Percentiles rank a stretch among this genome's conserved stretches.
These are phyloP conservation scores for Tokudaia muenninki DNA, from an alignment of 2,797 vertebrate species.

Conservation along the genomic window DNA sequence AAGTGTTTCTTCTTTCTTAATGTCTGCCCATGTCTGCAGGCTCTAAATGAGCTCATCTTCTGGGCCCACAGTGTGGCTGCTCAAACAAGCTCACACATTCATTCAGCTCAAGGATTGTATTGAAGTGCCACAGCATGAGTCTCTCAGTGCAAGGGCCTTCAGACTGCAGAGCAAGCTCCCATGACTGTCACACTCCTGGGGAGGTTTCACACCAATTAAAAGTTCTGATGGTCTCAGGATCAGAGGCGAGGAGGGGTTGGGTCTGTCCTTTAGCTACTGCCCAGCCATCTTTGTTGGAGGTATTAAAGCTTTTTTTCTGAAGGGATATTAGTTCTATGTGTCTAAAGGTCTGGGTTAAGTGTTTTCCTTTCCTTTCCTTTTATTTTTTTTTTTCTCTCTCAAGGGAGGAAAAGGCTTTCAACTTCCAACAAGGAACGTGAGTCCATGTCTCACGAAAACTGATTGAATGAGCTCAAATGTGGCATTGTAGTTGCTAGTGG, in stretches of 20 bases:
- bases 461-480: conserved; percentile 60
- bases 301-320: conserved; percentile 23
- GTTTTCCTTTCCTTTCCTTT: conserved; percentile 44
- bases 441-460: conserved; percentile 62
- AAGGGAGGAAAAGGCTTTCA: not conserved
- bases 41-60: not conserved
- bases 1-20: not conserved
- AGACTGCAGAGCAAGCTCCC: not conserved
- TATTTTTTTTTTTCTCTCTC: not conserved
- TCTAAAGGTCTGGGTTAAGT: conserved; percentile 54
- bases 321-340: not conserved
- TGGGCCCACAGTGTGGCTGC: not conserved
- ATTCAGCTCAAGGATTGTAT: not conserved
- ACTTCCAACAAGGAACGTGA: conserved; percentile 65
- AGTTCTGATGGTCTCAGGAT: not conserved
- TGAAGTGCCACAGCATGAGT: not conserved
- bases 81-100: not conserved
- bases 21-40: not conserved
- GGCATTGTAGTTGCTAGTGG: conserved; percentile 28
- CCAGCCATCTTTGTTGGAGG: not conserved
- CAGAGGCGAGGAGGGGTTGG: not conserved
- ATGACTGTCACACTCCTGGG: not conserved
- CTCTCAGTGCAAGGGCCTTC: not conserved
- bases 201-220: conserved; percentile 33
- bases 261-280: not conserved